Evolutionary conservation across 2,113 vertebrate genomes (phyloP), one percentile per base, ranked within the genome.

Genomic region (Oreochromis tanganicae): DNA sequence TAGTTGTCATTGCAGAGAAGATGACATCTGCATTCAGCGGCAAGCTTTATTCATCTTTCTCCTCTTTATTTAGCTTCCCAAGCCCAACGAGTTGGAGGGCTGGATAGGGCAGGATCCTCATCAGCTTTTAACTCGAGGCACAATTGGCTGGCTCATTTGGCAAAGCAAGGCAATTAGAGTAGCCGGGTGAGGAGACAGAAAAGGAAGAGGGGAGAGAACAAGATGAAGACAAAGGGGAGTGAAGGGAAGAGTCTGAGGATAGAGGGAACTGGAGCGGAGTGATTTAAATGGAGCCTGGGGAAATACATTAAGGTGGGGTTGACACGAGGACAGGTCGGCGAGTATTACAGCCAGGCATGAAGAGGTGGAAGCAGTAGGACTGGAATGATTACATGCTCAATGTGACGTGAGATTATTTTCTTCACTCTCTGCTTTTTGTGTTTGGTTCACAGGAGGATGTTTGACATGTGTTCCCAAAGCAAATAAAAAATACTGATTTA

Each of bases 291-390:
- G 82, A 84, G 88, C 90, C 83, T 50, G 66, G 83, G 90, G 93
- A 83, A 83, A 92, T 86, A 92, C 87, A 93, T 95, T 91, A 95
- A 92, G 91, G 89, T 83, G 90, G 91, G 84, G 92, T 86, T 91
- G 93, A 85, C 83, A 61, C 50, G 88, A 94, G 95, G 93, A 93
- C 88, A 91, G 92, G 89, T 91, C 73, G 10, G 68, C 16, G 57
- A 89, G 83, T 81, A 88, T 92, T 90, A 86, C 91, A 92, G 71
- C 59, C 36, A 6, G 80, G 52, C 85, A 79, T 50, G 68, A 89
- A 85, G 81, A 85, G 93, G 90, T 92, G 87, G 87, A 83, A 38
- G 88, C 21, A 27, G 85, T 38, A 81, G 3, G 63, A 55, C 63
- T 75, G 80, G n/a, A 75, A 86, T 91, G 85, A 79, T 89, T 66